Evolutionary conservation across 2,113 vertebrate genomes (phyloP).

Genomic region (Vombatus ursinus): DNA sequence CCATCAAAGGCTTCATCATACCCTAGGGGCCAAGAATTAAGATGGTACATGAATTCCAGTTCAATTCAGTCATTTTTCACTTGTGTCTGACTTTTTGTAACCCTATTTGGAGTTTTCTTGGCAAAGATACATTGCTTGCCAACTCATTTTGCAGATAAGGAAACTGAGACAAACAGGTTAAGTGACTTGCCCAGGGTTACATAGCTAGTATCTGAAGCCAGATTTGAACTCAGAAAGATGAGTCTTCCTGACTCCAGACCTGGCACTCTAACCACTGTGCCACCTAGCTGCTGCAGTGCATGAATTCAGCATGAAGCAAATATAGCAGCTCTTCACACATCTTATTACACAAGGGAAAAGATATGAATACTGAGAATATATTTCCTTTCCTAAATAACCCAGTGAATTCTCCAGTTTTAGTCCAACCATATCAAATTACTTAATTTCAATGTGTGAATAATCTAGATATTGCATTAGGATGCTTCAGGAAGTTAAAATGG

Average conservation of each 20-base stretch:
- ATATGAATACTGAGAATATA: background rate
- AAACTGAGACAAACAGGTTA: background rate
- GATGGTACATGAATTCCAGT: background rate
- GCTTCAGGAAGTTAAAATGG: background rate
- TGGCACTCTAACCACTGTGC: background rate
- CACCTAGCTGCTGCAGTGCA: background rate
- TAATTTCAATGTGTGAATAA: background rate
- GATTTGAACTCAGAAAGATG: background rate
- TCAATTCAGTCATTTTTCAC: background rate
- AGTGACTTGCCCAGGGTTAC: background rate
- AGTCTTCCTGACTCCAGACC: background rate
- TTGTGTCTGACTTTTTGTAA: background rate
- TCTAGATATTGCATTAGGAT: background rate
- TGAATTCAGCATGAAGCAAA: background rate
- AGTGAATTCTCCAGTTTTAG: background rate
- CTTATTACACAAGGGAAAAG: background rate
- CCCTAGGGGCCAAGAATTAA: background rate
- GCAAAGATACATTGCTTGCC: background rate
- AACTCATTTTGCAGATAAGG: background rate
- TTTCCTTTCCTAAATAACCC: background rate
- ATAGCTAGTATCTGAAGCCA: background rate
- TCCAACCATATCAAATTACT: background rate
- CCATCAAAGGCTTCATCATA: background rate
- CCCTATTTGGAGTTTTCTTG: background rate
- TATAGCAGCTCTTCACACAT: background rate